A percentile compares a stretch with the other conserved stretches of the same genome.
Evolutionary conservation across 1,140 invertebrate species (phyloP).

Genomic region (Nautilus pompilius): DNA sequence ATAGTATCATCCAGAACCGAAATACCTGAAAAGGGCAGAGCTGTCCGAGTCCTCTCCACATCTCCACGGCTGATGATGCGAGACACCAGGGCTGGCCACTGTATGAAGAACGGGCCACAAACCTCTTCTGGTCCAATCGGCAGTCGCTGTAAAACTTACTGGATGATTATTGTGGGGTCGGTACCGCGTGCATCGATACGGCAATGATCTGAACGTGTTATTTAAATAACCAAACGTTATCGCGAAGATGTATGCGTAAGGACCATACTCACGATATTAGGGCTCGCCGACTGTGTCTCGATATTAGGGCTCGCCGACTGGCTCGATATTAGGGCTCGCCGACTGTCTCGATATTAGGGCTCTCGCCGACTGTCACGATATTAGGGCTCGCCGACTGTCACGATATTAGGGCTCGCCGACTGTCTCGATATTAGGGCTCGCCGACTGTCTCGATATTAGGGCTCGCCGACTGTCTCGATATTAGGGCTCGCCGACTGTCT

Average conservation of each 20-base stretch:
- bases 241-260: not conserved
- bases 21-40: conserved; percentile 16
- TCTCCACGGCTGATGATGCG: conserved; percentile 10
- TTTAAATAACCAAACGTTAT: not conserved
- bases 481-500: too few species aligned
- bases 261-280: not conserved
- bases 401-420: too few species aligned
- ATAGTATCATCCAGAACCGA: not conserved
- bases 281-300: not conserved
- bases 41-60: conserved; percentile 10
- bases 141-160: too few species aligned
- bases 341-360: too few species aligned
- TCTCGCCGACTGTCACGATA: too few species aligned
- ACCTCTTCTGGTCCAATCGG: conserved; percentile 1
- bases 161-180: too few species aligned
- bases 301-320: too few species aligned
- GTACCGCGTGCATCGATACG: not conserved
- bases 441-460: too few species aligned
- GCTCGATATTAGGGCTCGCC: too few species aligned
- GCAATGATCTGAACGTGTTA: not conserved
- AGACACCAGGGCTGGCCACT: conserved; percentile 17
- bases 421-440: too few species aligned
- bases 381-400: too few species aligned
- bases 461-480: too few species aligned
- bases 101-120: conserved; percentile 6